phyloP scores from a whole-genome alignment of 2,888 invertebrate species.

The Beris chalybata region DNA sequence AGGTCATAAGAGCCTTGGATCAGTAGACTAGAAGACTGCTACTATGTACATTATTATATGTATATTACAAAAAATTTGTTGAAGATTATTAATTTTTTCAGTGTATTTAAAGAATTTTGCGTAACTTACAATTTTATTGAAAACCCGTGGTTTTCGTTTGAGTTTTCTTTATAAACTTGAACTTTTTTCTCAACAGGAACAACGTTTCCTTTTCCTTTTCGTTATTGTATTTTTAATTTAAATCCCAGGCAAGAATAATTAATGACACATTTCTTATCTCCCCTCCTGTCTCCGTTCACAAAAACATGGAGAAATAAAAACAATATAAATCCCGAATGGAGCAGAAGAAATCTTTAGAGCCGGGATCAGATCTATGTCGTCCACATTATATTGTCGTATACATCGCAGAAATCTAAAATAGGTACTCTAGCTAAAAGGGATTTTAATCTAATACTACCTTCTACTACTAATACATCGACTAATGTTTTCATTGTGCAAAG shows the following conservation, averaged over 20 bases:
- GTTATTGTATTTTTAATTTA: conserved; percentile 14
- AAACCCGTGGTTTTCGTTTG: too few relatives aligned
- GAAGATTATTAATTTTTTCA: too few relatives aligned
- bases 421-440: conserved; percentile 13
- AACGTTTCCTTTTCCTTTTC: background rate
- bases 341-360: conserved; percentile 4
- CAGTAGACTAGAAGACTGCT: too few relatives aligned
- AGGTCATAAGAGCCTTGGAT: too few relatives aligned
- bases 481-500: conserved; percentile 23
- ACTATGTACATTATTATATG: too few relatives aligned
- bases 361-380: conserved; percentile 26
- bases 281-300: conserved; percentile 28
- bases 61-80: too few relatives aligned
- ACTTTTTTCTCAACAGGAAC: too few relatives aligned
- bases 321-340: conserved; percentile 15
- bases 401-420: conserved; percentile 17
- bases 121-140: too few relatives aligned
- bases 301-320: conserved; percentile 19
- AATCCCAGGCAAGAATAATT: conserved; percentile 43
- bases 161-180: too few relatives aligned
- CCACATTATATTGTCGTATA: conserved; percentile 10
- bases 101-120: too few relatives aligned
- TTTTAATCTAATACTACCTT: conserved; percentile 17
- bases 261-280: conserved; percentile 44
- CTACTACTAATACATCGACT: conserved; percentile 25